Evolutionary conservation across 1,140 invertebrate genomes (phyloP).

Genomic region (Brachionus asplanchnoidis): DNA sequence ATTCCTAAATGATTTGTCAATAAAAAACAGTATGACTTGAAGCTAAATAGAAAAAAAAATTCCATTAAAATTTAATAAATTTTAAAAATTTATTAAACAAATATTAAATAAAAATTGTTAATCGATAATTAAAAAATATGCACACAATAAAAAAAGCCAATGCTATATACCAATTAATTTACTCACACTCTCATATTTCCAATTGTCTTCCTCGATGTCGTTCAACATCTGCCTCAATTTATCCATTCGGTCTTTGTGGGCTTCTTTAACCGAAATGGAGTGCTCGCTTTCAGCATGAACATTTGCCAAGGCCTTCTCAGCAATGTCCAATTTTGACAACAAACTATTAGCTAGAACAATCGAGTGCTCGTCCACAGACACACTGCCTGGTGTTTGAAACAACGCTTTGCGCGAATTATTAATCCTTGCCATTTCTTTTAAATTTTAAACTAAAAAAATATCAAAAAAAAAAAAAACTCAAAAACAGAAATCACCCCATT

Average conservation of each 20-base stretch:
- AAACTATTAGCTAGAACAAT: neutral
- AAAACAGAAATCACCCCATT: neutral
- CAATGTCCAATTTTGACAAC: conserved; percentile 34
- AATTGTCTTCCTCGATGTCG: conserved; percentile 38
- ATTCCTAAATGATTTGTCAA: neutral
- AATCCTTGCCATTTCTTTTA: conserved; percentile 24
- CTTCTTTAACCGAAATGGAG: conserved; percentile 11
- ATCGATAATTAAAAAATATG: neutral
- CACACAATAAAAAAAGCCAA: neutral
- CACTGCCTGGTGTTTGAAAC: conserved; percentile 23
- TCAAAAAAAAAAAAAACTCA: neutral
- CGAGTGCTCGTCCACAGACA: neutral
- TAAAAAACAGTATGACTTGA: neutral
- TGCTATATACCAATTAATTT: conserved; percentile 32
- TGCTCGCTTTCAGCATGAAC: conserved; percentile 38
- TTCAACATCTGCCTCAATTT: neutral
- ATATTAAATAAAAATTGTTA: neutral
- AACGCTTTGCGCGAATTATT: conserved; percentile 34
- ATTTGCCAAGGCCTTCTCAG: conserved; percentile 37
- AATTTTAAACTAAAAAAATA: neutral
- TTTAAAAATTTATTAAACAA: neutral
- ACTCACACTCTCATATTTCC: conserved; percentile 23
- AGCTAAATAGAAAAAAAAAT: neutral
- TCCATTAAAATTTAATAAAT: neutral
- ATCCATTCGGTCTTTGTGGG: conserved; percentile 30